Conservation (phyloP, 2,797 vertebrate species). For the Phrynocephalus guinanensis region DNA sequence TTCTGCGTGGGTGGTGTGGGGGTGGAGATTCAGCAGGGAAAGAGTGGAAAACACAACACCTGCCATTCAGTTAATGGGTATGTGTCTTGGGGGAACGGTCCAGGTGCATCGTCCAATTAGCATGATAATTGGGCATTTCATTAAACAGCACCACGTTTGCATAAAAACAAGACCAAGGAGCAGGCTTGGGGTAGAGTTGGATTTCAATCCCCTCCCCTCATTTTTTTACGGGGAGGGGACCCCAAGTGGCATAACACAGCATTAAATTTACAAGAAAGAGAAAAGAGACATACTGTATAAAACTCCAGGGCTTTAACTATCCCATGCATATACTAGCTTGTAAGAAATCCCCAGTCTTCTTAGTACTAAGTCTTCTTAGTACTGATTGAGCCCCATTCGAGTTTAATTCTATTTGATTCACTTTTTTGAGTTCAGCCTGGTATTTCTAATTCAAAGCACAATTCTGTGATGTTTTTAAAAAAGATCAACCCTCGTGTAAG, state of each 20-base stretch:
- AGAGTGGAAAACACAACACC: conserved; percentile 24
- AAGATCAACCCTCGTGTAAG: background rate
- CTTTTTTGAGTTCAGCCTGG: background rate
- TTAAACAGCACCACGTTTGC: background rate
- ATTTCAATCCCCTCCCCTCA: background rate
- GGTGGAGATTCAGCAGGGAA: background rate
- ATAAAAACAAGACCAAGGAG: conserved; percentile 41
- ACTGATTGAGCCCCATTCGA: background rate
- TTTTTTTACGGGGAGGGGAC: background rate
- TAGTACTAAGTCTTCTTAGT: too few species aligned
- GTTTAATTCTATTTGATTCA: background rate
- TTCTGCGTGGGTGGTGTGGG: background rate
- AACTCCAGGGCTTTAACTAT: background rate
- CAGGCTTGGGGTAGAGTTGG: conserved; percentile 30
- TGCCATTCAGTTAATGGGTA: conserved; percentile 24
- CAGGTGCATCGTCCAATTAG: conserved; percentile 63
- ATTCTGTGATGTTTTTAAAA: background rate
- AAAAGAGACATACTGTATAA: background rate
- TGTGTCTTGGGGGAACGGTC: conserved; percentile 55
- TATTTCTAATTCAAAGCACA: background rate
- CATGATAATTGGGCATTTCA: conserved; percentile 53
- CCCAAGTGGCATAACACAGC: background rate
- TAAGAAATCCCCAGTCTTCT: too few species aligned
- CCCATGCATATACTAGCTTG: too few species aligned
- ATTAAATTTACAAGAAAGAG: background rate